These are phyloP conservation scores for Achatina immaculata DNA, from an alignment of 1,140 invertebrate genomes.

Conservation along the genomic window DNA sequence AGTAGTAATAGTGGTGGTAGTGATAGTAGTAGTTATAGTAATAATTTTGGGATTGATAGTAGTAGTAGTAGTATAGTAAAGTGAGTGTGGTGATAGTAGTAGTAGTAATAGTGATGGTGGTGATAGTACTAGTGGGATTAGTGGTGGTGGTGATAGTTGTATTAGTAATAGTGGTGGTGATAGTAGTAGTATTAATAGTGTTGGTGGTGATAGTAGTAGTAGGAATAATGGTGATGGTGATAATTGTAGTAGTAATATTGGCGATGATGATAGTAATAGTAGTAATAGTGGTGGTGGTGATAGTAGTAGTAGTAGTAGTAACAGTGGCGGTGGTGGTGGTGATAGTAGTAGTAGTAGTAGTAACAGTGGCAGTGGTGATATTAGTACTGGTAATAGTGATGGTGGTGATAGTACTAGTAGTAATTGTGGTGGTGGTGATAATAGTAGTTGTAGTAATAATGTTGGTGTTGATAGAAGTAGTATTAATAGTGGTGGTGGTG, in stretches of 20 bases:
- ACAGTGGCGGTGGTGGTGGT: not conserved
- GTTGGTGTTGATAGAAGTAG: slow-evolving; percentile 1
- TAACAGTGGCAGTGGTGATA: not conserved
- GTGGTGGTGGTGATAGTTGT: not conserved
- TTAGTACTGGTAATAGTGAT: slow-evolving; percentile 7
- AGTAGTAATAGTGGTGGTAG: slow-evolving; percentile 1
- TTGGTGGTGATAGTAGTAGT: slow-evolving; percentile 10
- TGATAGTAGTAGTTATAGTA: not conserved
- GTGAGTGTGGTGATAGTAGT: too few species aligned
- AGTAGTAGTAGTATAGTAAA: too few species aligned
- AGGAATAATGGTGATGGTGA: not conserved
- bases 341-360: slow-evolving; percentile 1
- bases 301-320: slow-evolving; percentile 14
- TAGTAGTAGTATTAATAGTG: not conserved
- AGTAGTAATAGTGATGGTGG: too few species aligned
- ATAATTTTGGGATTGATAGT: not conserved
- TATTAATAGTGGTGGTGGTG: slow-evolving; percentile 9
- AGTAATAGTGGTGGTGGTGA: slow-evolving; percentile 3
- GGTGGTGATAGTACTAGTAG: slow-evolving; percentile 13
- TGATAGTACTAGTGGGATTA: too few species aligned
- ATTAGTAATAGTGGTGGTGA: not conserved
- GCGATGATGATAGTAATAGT: not conserved
- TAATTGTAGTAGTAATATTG: not conserved
- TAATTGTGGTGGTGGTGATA: slow-evolving; percentile 9
- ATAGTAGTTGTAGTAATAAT: slow-evolving; percentile 16